Percentiles rank a stretch among this genome's conserved stretches.
These are phyloP conservation scores for Andrena dorsata DNA, from an alignment of 2,888 invertebrate species.

Conservation along the genomic window DNA sequence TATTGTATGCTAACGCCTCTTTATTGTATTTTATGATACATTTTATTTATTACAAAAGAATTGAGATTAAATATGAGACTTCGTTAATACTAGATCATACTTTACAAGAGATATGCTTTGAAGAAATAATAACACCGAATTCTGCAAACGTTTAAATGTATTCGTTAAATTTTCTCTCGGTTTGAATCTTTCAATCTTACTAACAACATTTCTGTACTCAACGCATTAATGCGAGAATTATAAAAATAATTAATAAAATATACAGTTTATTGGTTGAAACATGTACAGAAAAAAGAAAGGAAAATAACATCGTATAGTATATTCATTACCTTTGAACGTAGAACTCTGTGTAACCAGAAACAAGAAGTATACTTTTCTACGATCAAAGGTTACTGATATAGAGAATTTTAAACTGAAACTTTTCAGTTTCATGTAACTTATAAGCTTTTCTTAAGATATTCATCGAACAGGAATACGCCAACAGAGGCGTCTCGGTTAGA, in stretches of 20 bases:
- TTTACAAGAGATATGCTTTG: conserved; percentile 3
- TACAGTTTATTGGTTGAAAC: conserved; percentile 48
- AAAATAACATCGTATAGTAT: conserved; percentile 41
- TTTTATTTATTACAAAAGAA: conserved; percentile 21
- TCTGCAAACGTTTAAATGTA: background rate
- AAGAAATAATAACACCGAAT: background rate
- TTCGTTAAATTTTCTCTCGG: background rate
- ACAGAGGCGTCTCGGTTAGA: conserved; percentile 87
- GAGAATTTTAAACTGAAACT: conserved; percentile 7
- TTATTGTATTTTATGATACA: conserved; percentile 32
- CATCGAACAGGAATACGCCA: conserved; percentile 91
- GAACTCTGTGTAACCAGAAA: conserved; percentile 21
- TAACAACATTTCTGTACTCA: conserved; percentile 1
- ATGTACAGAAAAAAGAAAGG: conserved; percentile 13
- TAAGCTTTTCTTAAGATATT: conserved; percentile 84
- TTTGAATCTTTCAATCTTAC: conserved; percentile 6
- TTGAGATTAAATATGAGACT: background rate
- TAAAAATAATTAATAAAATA: conserved; percentile 28
- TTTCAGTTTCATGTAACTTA: conserved; percentile 56
- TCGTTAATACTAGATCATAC: background rate
- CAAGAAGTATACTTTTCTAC: conserved; percentile 19
- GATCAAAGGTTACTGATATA: conserved; percentile 17
- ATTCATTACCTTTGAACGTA: conserved; percentile 33
- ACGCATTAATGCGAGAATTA: conserved; percentile 4
- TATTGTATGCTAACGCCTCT: conserved; percentile 15